phyloP scores from a whole-genome alignment of 2,113 vertebrate species.

The Rhinogobius similis region DNA sequence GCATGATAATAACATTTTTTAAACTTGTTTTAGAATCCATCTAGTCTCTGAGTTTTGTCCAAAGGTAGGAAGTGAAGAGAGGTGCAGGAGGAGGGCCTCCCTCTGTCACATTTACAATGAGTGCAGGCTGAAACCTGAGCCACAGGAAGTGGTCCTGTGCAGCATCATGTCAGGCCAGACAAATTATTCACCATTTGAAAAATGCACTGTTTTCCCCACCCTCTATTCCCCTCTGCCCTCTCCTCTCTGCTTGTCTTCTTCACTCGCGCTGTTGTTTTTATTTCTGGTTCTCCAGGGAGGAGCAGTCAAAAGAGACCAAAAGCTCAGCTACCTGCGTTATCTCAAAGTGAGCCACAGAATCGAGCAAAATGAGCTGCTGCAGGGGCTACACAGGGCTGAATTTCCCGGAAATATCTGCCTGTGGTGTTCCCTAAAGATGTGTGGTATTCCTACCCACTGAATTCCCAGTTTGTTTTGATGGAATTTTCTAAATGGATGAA shows the following conservation, averaged over 20 bases:
- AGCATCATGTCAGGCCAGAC: constrained; percentile 78
- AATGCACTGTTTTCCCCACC: constrained; percentile 56
- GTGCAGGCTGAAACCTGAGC: constrained; percentile 79
- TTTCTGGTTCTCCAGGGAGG: constrained; percentile 50
- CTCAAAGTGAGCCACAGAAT: constrained; percentile 57
- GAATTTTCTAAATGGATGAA: constrained; percentile 73
- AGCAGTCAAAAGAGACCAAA: constrained; percentile 54
- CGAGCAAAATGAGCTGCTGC: constrained; percentile 43
- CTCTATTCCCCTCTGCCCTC: constrained; percentile 30
- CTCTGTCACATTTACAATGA: constrained; percentile 56
- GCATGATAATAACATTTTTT: no score
- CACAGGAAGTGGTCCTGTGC: constrained; percentile 84
- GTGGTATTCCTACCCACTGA: constrained; percentile 71
- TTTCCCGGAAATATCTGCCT: constrained; percentile 67
- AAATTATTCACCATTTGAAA: constrained; percentile 77
- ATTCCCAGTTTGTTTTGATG: constrained; percentile 56
- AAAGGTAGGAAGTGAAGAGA: constrained; percentile 28
- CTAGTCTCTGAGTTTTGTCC: constrained; percentile 21
- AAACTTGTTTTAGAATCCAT: no score
- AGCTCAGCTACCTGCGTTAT: constrained; percentile 74
- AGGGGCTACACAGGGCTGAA: constrained; percentile 61
- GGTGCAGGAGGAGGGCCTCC: constrained; percentile 63
- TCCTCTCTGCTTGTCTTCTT: constrained; percentile 25
- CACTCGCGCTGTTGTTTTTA: constrained; percentile 65
- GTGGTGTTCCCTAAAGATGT: constrained; percentile 63